These are phyloP conservation scores for Drosophila basisetae DNA, from an alignment of 2,888 invertebrate species.

Conservation along the genomic window DNA sequence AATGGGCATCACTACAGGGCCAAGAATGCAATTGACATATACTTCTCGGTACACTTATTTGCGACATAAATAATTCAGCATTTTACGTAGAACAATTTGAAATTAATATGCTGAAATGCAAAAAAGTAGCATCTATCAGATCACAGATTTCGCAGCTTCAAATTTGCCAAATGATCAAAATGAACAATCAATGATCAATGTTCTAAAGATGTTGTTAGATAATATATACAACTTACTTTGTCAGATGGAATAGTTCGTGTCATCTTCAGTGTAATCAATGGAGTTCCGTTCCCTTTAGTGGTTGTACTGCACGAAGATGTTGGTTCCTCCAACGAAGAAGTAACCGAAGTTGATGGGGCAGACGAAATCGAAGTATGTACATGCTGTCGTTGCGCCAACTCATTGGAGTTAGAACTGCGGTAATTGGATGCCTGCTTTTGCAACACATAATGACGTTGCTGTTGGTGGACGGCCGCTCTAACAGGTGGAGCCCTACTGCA, in stretches of 20 bases:
- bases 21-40: not conserved
- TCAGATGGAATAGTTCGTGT: conserved; percentile 93
- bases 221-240: conserved; percentile 87
- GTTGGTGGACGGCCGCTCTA: conserved; percentile 62
- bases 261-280: conserved; percentile 86
- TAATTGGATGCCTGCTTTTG: conserved; percentile 35
- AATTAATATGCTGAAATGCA: not conserved
- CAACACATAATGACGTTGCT: conserved; percentile 37
- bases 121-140: not conserved
- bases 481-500: conserved; percentile 42
- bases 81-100: not conserved
- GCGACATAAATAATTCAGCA: not conserved
- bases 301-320: conserved; percentile 32
- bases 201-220: not conserved
- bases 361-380: conserved; percentile 40
- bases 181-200: not conserved
- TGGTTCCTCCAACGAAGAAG: conserved; percentile 12
- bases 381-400: conserved; percentile 29
- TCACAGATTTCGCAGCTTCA: not conserved
- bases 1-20: not conserved
- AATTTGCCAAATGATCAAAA: not conserved
- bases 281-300: conserved; percentile 47
- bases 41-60: not conserved
- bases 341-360: conserved; percentile 34
- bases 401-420: conserved; percentile 16